Base-by-base conservation (phyloP, 2,888 invertebrate genomes). In the Dasypolia templi region DNA sequence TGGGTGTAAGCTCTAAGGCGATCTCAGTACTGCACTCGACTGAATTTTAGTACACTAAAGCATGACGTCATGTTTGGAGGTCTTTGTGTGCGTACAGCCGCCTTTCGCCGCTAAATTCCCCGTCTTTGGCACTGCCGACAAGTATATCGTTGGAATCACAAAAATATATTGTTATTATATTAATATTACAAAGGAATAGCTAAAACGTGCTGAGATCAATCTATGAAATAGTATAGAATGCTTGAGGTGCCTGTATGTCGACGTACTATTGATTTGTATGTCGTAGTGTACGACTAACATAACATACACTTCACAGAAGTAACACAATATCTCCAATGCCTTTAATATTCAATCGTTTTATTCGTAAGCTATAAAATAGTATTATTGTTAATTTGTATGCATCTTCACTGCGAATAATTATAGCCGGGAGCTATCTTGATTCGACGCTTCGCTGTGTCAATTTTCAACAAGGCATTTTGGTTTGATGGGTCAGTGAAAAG, bases 211-310 rank as follows among this genome's bases (percentile, higher is more conserved):
- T 89, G 90, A 90, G 91, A 87, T 89, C 89, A 73, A 82, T 82
- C 79, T 84, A 83, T 81, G 82, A 35, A 82, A 81, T 83, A 82
- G 46, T 72, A 81, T 58, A 80, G 87, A 84, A 85, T 87, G 89
- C 85, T 87, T 88, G 87, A 87, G 84, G 86, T 90, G 87, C 81
- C 87, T 90, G 84, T 87, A 86, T 87, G 85, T 86, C 79, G 75
- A 75, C 49, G 46, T 73, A 77, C 66, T 58, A 49, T 66, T 39
- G 6, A 35, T 63, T 58, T 53, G 72, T 72, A 68, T 39, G 66
- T 82, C 59, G 7, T 12, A 55, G 58, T 72, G 53, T 61, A 29
- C 61, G 49, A 67, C 74, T 72, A 61, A 77, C 63, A 53, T 51
- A 53, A 70, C 56, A n/a, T 51, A 76, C 73, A 74, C 59, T 65